phyloP scores from a whole-genome alignment of 2,888 invertebrate genomes.

The Himalopsyche kuldschensis region DNA sequence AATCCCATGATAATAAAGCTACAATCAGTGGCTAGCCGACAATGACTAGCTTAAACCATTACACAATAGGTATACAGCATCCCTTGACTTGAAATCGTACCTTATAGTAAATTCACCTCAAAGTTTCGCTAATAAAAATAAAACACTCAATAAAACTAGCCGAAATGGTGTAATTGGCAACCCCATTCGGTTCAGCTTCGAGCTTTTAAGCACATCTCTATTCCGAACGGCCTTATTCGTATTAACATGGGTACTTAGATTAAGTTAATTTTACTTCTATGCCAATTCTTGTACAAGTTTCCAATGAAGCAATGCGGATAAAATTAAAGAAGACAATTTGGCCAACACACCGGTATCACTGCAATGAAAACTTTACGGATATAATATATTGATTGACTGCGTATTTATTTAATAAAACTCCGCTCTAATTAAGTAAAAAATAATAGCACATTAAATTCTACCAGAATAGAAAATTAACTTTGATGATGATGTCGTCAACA shows the following conservation, averaged over 20 bases:
- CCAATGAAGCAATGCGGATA: constrained; percentile 17
- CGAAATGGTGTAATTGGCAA: neutral
- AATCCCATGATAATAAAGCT: neutral
- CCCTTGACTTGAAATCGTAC: neutral
- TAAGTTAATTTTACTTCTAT: neutral
- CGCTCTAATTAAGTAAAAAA: too few relatives aligned
- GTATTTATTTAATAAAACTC: too few relatives aligned
- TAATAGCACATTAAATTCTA: too few relatives aligned
- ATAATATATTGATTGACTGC: too few relatives aligned
- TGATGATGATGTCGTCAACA: too few relatives aligned
- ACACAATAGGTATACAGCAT: neutral
- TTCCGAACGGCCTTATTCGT: neutral
- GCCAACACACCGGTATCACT: neutral
- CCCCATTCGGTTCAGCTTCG: neutral
- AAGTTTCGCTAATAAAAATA: neutral
- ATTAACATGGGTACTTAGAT: neutral
- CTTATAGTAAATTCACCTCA: neutral
- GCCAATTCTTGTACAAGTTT: neutral
- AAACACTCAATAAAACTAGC: neutral
- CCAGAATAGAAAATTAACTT: too few relatives aligned
- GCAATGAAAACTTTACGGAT: neutral
- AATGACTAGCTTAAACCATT: neutral
- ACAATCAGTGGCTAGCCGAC: neutral
- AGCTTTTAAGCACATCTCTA: neutral
- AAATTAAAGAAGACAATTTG: constrained; percentile 20